phyloP scores from a whole-genome alignment of 2,888 invertebrate genomes.

The Melangyna quadrimaculata region DNA sequence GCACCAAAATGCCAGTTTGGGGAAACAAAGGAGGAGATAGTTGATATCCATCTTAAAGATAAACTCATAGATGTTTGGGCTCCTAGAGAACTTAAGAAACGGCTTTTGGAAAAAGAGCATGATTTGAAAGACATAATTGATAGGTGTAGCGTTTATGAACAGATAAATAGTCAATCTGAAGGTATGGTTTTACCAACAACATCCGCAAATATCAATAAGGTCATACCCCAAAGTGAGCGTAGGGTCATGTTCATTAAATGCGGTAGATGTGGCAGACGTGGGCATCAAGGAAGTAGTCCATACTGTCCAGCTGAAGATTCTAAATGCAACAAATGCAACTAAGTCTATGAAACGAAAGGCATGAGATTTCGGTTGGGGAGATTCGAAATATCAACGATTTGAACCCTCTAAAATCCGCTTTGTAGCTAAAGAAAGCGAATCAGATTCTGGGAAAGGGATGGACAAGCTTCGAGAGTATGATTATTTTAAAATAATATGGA shows the following conservation, averaged over 20 bases:
- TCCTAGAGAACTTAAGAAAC: slow-evolving; percentile 60
- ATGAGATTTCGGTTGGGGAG: slow-evolving; percentile 6
- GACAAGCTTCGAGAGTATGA: background rate
- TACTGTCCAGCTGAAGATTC: slow-evolving; percentile 42
- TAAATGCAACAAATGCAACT: slow-evolving; percentile 45
- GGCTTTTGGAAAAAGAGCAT: slow-evolving; percentile 67
- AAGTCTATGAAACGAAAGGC: slow-evolving; percentile 34
- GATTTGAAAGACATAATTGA: slow-evolving; percentile 30
- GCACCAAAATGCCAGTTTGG: slow-evolving; percentile 54
- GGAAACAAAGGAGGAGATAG: slow-evolving; percentile 45
- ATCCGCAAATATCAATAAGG: slow-evolving; percentile 11
- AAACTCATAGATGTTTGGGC: slow-evolving; percentile 65
- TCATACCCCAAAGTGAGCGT: background rate
- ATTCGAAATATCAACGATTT: background rate
- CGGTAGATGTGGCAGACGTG: slow-evolving; percentile 59
- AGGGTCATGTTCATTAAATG: slow-evolving; percentile 34
- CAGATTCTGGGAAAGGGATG: background rate
- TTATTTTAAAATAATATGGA: slow-evolving; percentile 22
- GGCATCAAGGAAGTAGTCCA: slow-evolving; percentile 38
- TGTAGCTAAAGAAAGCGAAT: slow-evolving; percentile 1
- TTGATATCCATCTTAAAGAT: slow-evolving; percentile 63
- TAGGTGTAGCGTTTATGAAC: slow-evolving; percentile 62
- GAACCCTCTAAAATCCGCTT: slow-evolving; percentile 13
- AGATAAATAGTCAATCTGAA: slow-evolving; percentile 30
- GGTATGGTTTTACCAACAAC: slow-evolving; percentile 20